Percentiles rank a stretch among this genome's conserved stretches.
Evolutionary conservation across 1,140 invertebrate genomes (phyloP).

Genomic region (Dryas iulia): DNA sequence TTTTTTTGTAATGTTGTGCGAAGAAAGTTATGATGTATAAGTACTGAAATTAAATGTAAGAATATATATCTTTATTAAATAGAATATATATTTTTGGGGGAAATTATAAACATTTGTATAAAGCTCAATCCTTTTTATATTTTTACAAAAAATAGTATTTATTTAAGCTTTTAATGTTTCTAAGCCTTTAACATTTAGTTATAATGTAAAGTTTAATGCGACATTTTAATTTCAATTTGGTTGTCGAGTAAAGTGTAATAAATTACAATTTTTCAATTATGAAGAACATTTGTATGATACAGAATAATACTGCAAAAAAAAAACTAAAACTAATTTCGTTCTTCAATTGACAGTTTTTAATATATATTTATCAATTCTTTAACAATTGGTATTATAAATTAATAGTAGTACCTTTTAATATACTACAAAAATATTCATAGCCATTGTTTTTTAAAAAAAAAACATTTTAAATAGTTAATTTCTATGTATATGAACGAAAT

Average conservation of each 20-base stretch:
- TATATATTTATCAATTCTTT: background rate
- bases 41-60: no score
- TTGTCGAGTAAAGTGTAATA: no score
- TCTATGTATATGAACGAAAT: background rate
- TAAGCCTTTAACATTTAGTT: no score
- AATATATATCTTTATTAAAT: no score
- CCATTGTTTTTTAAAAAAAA: background rate
- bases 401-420: background rate
- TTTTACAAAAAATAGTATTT: no score
- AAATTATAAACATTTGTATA: no score
- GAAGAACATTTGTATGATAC: background rate
- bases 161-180: no score
- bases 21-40: no score
- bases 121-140: no score
- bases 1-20: background rate
- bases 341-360: background rate
- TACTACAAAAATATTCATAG: background rate
- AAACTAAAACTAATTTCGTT: background rate
- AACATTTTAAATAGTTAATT: background rate
- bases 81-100: no score
- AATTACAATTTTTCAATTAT: background rate
- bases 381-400: background rate
- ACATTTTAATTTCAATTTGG: no score
- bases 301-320: background rate
- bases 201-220: no score